phyloP scores from a whole-genome alignment of 2,888 invertebrate species.

The Nephrotoma guestfalica region DNA sequence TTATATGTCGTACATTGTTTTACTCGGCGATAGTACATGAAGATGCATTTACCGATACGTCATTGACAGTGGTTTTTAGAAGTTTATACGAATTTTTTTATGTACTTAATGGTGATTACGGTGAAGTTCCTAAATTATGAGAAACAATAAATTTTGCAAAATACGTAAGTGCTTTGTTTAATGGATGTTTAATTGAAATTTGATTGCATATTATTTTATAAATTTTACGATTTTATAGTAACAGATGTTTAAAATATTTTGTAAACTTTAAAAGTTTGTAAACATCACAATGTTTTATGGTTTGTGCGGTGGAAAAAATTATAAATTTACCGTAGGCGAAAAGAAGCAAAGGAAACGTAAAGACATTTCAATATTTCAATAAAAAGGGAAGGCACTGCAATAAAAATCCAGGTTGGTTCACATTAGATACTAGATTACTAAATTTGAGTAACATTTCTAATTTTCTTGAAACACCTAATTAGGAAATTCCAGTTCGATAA shows the following conservation, averaged over 20 bases:
- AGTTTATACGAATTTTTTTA: not conserved
- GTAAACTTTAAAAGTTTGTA: not conserved
- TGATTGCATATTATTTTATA: not conserved
- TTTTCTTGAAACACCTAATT: too few relatives aligned
- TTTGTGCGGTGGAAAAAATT: too few relatives aligned
- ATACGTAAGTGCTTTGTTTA: not conserved
- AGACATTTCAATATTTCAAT: too few relatives aligned
- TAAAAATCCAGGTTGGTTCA: too few relatives aligned
- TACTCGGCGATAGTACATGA: not conserved
- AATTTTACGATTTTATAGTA: not conserved
- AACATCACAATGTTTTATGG: not conserved
- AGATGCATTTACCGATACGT: not conserved
- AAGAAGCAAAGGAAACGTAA: too few relatives aligned
- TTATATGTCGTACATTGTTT: not conserved
- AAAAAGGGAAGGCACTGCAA: too few relatives aligned
- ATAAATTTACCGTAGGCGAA: too few relatives aligned
- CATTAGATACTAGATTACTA: too few relatives aligned
- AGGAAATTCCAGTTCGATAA: too few relatives aligned
- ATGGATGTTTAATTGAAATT: not conserved
- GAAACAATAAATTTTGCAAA: not conserved
- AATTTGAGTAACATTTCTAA: too few relatives aligned
- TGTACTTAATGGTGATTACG: not conserved
- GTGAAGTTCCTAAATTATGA: not conserved
- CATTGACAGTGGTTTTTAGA: not conserved
- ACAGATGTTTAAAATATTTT: not conserved